These are phyloP conservation scores for Gobio occitaniae DNA, from an alignment of 2,797 vertebrate species.

Conservation along the genomic window DNA sequence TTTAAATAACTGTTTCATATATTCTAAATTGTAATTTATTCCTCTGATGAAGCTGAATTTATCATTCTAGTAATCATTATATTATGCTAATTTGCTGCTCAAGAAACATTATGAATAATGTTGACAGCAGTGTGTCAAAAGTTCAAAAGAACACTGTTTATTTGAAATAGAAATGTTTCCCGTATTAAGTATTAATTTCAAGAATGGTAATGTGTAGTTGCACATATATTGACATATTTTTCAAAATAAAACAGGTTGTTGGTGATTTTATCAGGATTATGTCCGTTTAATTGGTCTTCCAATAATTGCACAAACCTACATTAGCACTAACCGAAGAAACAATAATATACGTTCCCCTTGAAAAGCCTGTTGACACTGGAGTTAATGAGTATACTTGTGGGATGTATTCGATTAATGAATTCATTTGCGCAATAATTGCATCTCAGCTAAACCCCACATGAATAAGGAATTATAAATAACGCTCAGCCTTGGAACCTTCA, in stretches of 20 bases:
- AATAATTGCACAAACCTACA: not conserved
- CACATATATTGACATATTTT: not conserved
- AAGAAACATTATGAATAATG: not conserved
- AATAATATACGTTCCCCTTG: not conserved
- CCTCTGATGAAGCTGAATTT: not conserved
- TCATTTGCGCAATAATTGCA: slow-evolving; percentile 40
- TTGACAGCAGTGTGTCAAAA: not conserved
- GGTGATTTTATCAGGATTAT: not conserved
- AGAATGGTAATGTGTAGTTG: not conserved
- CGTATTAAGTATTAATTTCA: not conserved
- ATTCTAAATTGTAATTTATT: not conserved
- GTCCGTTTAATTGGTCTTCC: slow-evolving; percentile 17
- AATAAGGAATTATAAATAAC: slow-evolving; percentile 21
- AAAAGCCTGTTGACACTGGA: slow-evolving; percentile 22
- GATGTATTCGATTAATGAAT: slow-evolving; percentile 39
- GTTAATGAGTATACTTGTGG: slow-evolving; percentile 43
- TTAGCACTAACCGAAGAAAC: slow-evolving; percentile 11
- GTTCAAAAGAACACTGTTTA: not conserved
- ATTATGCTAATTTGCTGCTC: not conserved
- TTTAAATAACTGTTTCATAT: too few species aligned
- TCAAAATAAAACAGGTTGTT: not conserved
- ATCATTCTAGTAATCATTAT: not conserved
- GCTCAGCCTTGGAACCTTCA: slow-evolving; percentile 27
- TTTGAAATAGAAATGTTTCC: not conserved
- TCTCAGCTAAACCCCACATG: slow-evolving; percentile 12